Conservation (phyloP, 1,140 invertebrate species). For the roundworm (Caenorhabditis elegans) region WBcel235 BX284604.4:7653501-7654000, state of each 20-base stretch:
- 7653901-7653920: constrained; percentile 52
- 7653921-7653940: too few species aligned
- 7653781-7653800: not conserved
- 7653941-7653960: too few species aligned
- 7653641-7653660: constrained; percentile 63
- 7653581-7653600: constrained; percentile 57
- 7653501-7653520: constrained; percentile 55
- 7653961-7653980: constrained; percentile 44
- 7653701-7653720: constrained; percentile 58
- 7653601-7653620: constrained; percentile 60
- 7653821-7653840: constrained; percentile 60
- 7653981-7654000: constrained; percentile 41
- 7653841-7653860: constrained; percentile 62
- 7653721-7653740: constrained; percentile 64
- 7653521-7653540: constrained; percentile 60
- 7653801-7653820: constrained; percentile 36
- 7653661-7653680: constrained; percentile 62
- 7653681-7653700: constrained; percentile 63
- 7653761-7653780: constrained; percentile 53
- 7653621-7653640: constrained; percentile 61
- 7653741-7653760: constrained; percentile 64
- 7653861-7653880: constrained; percentile 61
- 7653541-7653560: constrained; percentile 55
- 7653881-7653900: constrained; percentile 61
- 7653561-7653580: constrained; percentile 60